Evolutionary conservation across 2,797 vertebrate species (phyloP), one percentile per base, ranked within the genome.

Genomic region (Prunella strophiata): DNA sequence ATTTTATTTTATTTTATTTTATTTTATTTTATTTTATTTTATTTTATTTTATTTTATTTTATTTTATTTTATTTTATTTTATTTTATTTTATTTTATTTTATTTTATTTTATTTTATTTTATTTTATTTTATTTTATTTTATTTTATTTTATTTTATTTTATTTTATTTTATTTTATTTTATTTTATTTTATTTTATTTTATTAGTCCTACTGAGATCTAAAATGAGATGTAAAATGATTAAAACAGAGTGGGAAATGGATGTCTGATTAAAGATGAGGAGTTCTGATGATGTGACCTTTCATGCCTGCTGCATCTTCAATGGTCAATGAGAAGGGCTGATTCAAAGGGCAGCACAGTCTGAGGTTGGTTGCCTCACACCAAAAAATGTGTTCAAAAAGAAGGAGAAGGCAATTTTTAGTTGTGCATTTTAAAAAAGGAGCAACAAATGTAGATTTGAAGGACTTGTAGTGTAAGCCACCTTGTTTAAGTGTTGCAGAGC

Each of bases 251-350:
- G 13, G 18, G 18, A 55, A 36, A 38, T 55, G 29, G 38, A 78
- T 72, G 50, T 47, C 50, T 91, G 65, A 87, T 89, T 65, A 51
- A 74, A 90, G 80, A 68, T 73, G 42, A 68, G 59, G 79, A 68
- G 54, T 79, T 89, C 38, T 82, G 47, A 32, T 79, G 34, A 81
- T 55, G 45, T 93, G 76, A 80, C 71, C 67, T 92, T 83, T 94
- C 58, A 58, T 67, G 80, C 63, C 20, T 54, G 27, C 55, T 87
- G 45, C 34, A 15, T 85, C 74, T 95, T 83, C 0, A 0, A 43
- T 34, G 68, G 55, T 42, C 62, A 66, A 0, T 55, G 62, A 67
- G 50, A 43, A 77, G 61, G 50, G 51, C 55, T 79, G 52, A 63
- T 81, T 79, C 76, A 87, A 91, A 93, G 48, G 38, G 29, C 55